Base-by-base conservation (phyloP, 2,888 invertebrate genomes). In the Tenthredo mesomela region DNA sequence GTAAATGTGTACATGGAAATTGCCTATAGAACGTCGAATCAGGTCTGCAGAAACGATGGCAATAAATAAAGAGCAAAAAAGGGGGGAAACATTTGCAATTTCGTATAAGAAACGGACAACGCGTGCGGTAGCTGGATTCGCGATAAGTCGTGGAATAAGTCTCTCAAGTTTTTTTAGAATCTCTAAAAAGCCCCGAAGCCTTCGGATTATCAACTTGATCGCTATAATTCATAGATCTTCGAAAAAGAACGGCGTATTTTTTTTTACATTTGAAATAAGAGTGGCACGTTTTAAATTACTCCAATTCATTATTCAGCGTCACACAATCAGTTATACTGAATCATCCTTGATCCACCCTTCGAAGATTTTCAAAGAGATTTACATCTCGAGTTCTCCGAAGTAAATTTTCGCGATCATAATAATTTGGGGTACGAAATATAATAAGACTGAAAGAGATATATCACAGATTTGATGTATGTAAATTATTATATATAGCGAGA, bases 311-410 rank as follows among this genome's bases (percentile, higher is more conserved):
- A 29, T 67, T 67, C 33, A 29, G 5, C 29, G 33, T 67, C 25
- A 67, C 25, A 67, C 15, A 67, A 67, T 33, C 12, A 33, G 67
- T 67, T 67, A 67, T 67, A 18, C 67, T 7, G 67, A 67, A 67
- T 67, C 67, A 25, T 12, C 33, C 67, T 67, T 25, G 67, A 25
- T 25, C 33, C 67, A 67, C 67, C 67, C 29, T 67, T 33, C 67
- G 25, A 67, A 29, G 15, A 18, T 25, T 29, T 67, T 67, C 18
- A 29, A 12, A 65, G 25, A 67, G 33, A 67, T 67, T 67, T 67
- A 67, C 33, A 54, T 54, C 54, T n/a, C 54, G n/a, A 54, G 54
- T 54, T 54, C n/a, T 54, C n/a, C 54, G 7, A 54, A n/a, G 54
- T n/a, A 7, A 54, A 54, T 54, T 54, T n/a, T 54, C 18, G n/a